These are phyloP conservation scores for Shinisaurus crocodilurus DNA, from an alignment of 2,113 vertebrate genomes.

Conservation along the genomic window DNA sequence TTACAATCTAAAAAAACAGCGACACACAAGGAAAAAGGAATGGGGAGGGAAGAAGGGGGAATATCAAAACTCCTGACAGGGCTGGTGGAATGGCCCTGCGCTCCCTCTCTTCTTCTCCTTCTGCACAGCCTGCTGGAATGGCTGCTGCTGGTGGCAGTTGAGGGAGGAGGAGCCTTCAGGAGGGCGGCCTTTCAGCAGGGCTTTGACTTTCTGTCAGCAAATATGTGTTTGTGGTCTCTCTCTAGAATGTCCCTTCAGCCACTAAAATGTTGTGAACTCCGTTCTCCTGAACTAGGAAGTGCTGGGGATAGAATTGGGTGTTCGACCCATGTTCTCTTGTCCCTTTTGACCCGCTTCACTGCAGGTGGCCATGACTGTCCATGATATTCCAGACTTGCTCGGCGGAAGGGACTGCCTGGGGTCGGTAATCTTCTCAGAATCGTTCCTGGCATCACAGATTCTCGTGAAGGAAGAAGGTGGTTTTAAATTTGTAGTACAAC, in stretches of 20 bases:
- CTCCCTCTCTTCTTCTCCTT: too few species aligned
- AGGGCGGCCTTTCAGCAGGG: too few species aligned
- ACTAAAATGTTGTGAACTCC: rapidly evolving
- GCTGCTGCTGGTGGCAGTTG: too few species aligned
- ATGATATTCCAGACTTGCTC: constrained; percentile 89
- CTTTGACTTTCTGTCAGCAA: not conserved
- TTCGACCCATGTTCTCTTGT: not conserved
- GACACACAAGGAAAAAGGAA: too few species aligned
- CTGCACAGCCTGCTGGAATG: too few species aligned
- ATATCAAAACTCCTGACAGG: too few species aligned
- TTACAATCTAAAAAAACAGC: too few species aligned
- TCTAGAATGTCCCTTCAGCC: too few species aligned
- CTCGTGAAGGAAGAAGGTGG: constrained; percentile 85
- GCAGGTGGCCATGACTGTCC: constrained; percentile 88
- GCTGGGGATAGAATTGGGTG: not conserved
- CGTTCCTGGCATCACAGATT: constrained; percentile 93
- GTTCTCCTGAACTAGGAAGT: not conserved
- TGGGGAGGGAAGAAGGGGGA: too few species aligned
- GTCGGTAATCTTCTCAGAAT: constrained; percentile 94
- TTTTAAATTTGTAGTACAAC: not conserved
- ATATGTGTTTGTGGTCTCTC: too few species aligned
- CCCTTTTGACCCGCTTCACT: constrained; percentile 16
- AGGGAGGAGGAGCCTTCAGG: too few species aligned
- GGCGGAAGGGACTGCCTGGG: constrained; percentile 81
- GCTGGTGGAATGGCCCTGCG: too few species aligned